These are phyloP conservation scores for Camptogramma bilineatum DNA, from an alignment of 2,888 invertebrate genomes.

Conservation along the genomic window DNA sequence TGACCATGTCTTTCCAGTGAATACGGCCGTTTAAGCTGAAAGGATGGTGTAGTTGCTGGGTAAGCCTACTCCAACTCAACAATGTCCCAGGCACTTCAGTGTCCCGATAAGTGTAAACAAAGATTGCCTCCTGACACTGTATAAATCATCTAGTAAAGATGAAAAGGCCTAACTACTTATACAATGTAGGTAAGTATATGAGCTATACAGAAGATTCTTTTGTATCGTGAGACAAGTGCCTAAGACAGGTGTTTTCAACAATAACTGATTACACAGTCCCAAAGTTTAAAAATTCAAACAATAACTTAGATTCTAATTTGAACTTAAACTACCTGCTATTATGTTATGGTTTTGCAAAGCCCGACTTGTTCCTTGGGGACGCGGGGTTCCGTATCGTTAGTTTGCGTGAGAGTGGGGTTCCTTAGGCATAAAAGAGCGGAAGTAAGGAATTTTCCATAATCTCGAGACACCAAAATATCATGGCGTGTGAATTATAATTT, in stretches of 20 bases:
- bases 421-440: conserved; percentile 48
- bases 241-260: neutral
- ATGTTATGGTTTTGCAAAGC: neutral
- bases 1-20: too few relatives aligned
- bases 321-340: neutral
- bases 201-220: too few relatives aligned
- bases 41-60: too few relatives aligned
- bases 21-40: too few relatives aligned
- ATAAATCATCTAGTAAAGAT: too few relatives aligned
- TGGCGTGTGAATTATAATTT: conserved; percentile 7
- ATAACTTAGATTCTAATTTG: neutral
- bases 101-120: too few relatives aligned
- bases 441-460: conserved; percentile 51
- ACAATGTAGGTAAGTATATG: too few relatives aligned
- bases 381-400: conserved; percentile 58
- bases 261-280: neutral
- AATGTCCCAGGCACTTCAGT: too few relatives aligned
- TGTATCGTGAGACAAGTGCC: too few relatives aligned
- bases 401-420: conserved; percentile 61
- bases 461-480: conserved; percentile 26
- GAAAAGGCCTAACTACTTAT: too few relatives aligned
- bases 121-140: too few relatives aligned
- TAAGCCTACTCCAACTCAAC: too few relatives aligned
- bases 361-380: conserved; percentile 35
- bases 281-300: neutral